Evolutionary conservation across 92 coral and sea anemone genomes (phyloP).

Genomic region (Epizoanthus ramosus): DNA sequence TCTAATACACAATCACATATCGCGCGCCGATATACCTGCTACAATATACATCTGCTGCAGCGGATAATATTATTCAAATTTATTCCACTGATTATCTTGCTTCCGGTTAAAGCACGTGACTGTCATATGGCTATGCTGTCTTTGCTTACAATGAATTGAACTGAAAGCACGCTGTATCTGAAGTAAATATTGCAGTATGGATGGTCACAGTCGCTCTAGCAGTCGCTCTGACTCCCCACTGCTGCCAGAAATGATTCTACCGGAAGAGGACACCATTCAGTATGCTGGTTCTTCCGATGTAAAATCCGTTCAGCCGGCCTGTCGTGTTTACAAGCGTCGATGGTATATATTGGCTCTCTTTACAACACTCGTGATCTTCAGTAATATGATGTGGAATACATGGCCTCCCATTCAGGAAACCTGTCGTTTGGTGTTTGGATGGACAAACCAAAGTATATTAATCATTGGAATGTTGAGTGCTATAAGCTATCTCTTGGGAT

Average conservation of each 20-base stretch:
- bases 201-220: neutral
- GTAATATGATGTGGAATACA: slow-evolving; percentile 45
- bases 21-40: no score
- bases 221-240: neutral
- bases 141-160: no score
- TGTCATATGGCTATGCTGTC: no score
- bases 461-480: slow-evolving; percentile 41
- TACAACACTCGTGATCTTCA: neutral
- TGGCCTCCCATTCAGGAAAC: slow-evolving; percentile 60
- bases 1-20: no score
- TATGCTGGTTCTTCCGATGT: neutral
- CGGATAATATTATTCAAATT: no score
- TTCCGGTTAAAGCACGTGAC: no score
- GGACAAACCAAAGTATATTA: slow-evolving; percentile 44
- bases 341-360: slow-evolving; percentile 49
- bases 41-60: no score
- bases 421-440: slow-evolving; percentile 47
- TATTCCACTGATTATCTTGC: no score
- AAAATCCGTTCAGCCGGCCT: neutral
- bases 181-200: no score
- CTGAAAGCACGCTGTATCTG: no score
- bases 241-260: neutral
- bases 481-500: slow-evolving; percentile 28
- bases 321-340: slow-evolving; percentile 34
- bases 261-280: neutral